phyloP scores from a whole-genome alignment of 2,888 invertebrate species.

The Dasypolia templi region DNA sequence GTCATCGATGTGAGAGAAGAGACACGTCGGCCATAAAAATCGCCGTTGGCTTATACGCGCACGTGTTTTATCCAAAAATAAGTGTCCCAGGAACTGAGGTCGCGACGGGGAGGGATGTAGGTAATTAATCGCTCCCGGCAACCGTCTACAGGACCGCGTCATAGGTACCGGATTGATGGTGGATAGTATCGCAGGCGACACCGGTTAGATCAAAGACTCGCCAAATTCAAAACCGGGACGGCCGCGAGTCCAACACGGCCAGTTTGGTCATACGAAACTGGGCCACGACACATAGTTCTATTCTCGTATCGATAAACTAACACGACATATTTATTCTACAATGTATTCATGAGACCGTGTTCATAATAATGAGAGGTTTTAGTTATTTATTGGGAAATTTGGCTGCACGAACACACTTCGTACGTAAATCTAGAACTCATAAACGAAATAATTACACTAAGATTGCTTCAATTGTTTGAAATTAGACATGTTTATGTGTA shows the following conservation, averaged over 20 bases:
- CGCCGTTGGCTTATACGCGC: constrained; percentile 68
- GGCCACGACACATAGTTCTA: constrained; percentile 84
- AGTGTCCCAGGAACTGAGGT: constrained; percentile 75
- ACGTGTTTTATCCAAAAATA: constrained; percentile 82
- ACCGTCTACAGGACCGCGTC: constrained; percentile 64
- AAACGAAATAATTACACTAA: constrained; percentile 74
- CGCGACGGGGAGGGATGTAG: constrained; percentile 63
- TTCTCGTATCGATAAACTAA: constrained; percentile 80
- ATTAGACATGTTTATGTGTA: constrained; percentile 67
- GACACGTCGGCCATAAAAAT: constrained; percentile 61
- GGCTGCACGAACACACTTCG: constrained; percentile 60
- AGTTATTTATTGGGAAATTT: constrained; percentile 52
- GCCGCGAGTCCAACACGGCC: constrained; percentile 73
- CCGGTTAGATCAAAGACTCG: constrained; percentile 81
- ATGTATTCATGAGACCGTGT: constrained; percentile 78
- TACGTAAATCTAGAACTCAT: constrained; percentile 74
- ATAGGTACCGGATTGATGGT: constrained; percentile 72
- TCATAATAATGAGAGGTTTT: constrained; percentile 64
- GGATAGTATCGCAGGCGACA: constrained; percentile 69
- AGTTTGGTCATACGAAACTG: constrained; percentile 80
- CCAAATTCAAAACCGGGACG: constrained; percentile 76
- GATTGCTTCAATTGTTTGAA: constrained; percentile 72
- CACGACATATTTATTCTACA: constrained; percentile 83
- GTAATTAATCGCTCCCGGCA: constrained; percentile 74
- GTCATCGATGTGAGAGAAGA: constrained; percentile 32